These are phyloP conservation scores for Metacarcinus magister DNA, from an alignment of 2,888 invertebrate species.

Conservation along the genomic window DNA sequence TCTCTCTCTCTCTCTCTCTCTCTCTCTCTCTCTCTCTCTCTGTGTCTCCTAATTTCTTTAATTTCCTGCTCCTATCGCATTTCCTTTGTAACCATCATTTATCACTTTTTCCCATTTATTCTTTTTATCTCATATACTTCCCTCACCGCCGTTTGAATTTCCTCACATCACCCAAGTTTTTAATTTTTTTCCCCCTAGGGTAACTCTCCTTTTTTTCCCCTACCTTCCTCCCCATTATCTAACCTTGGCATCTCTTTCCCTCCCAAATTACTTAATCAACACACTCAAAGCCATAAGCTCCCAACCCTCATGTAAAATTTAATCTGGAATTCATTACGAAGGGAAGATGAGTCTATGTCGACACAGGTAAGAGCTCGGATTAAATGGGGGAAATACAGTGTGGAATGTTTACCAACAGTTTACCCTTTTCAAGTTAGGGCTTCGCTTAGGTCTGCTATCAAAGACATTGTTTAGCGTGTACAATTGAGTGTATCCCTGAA, in stretches of 20 bases:
- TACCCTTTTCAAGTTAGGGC: background rate
- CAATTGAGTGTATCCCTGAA: background rate
- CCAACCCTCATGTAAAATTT: background rate
- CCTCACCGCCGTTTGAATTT: background rate
- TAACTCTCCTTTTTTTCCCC: background rate
- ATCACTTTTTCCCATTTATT: background rate
- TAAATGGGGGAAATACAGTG: background rate
- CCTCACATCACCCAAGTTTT: background rate
- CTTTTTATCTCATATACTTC: background rate
- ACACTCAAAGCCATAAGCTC: background rate
- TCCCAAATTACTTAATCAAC: background rate
- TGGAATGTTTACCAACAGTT: background rate
- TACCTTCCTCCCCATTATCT: background rate
- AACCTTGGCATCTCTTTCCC: background rate
- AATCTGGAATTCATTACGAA: background rate
- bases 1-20: conserved; percentile 26
- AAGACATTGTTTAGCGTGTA: background rate
- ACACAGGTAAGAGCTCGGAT: background rate
- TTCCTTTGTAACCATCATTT: background rate
- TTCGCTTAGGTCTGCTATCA: background rate
- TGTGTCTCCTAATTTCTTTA: background rate
- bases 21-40: conserved; percentile 26
- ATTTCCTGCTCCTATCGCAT: background rate
- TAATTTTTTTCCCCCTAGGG: background rate
- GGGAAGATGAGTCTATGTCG: background rate